Percentiles rank a stretch among this genome's conserved stretches.
Evolutionary conservation across 2,888 invertebrate genomes (phyloP).

Genomic region (Tenthredo notha): DNA sequence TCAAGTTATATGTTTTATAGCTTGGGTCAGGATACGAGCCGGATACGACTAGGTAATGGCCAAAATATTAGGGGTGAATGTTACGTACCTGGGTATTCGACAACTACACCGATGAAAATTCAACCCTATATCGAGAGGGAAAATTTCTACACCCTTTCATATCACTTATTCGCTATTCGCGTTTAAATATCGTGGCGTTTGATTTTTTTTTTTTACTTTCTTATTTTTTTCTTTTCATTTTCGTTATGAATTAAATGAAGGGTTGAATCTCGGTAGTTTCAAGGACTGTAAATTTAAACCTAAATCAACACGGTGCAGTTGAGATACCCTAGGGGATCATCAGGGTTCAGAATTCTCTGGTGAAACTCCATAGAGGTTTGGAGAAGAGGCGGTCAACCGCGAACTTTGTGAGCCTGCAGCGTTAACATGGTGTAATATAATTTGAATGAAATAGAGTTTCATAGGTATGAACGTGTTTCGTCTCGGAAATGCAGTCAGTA

Average conservation of each 20-base stretch:
- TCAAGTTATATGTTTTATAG: conserved; percentile 65
- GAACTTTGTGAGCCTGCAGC: conserved; percentile 37
- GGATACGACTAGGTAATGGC: conserved; percentile 21
- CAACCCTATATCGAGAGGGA: neutral
- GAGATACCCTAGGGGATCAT: neutral
- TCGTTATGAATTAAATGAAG: neutral
- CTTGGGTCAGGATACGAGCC: conserved; percentile 39
- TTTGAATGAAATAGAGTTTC: conserved; percentile 4
- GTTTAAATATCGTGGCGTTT: neutral
- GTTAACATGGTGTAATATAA: conserved; percentile 29
- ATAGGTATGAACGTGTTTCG: neutral
- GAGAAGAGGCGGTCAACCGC: conserved; percentile 2
- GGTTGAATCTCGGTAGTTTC: neutral
- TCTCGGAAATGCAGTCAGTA: neutral
- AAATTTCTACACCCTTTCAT: neutral
- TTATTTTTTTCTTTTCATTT: neutral
- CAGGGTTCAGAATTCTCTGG: neutral
- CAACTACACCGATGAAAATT: neutral
- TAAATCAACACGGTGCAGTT: conserved; percentile 6
- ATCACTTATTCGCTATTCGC: neutral
- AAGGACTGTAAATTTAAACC: neutral
- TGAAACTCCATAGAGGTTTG: neutral
- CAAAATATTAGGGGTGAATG: conserved; percentile 9
- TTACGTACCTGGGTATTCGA: neutral
- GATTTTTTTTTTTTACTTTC: neutral